Evolutionary conservation across 2,797 vertebrate species (phyloP), one percentile per base, ranked within the genome.

Genomic region (Lagocephalus sceleratus): DNA sequence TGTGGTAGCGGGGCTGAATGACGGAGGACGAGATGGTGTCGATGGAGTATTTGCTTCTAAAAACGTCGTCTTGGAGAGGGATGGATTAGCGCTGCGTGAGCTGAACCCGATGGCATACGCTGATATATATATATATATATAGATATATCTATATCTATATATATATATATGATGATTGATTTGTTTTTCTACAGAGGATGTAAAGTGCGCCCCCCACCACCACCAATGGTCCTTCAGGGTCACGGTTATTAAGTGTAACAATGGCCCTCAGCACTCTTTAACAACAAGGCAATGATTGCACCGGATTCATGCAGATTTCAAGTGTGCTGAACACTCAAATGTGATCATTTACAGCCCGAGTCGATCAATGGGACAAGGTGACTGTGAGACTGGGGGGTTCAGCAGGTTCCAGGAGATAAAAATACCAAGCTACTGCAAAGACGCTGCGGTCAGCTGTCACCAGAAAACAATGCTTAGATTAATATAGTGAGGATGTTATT

Each of bases 291-390:
- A 12, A 35, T 14, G 10, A 14, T 14, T 14, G 12, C 32, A 4
- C 14, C 12, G 12, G 3, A 12, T 1, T 35, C 12, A 35, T 35
- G 14, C 32, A 35, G 10, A 35, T 35, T 35, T 35, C 2, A 35
- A 14, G 23, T 54, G 55, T 44, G 5, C 20, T 55, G 41, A 41
- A 41, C 17, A 26, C 61, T 45, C n/a, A 4, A 47, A 63, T 71
- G 48, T 26, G 71, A 61, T 29, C 53, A 58, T 49, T 60, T 43
- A 66, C 73, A 73, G 76, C 81, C 77, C 68, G 71, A 79, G 83
- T n/a, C 76, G 74, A 76, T 87, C 88, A 77, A 76, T 87, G 68
- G 51, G 22, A 66, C 19, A 43, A 71, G 68, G 71, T 51, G 73
- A 66, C 61, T 65, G 68, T 68, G 66, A 78, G 68, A 80, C 79